These are phyloP conservation scores for Apodemia zela DNA, from an alignment of 2,888 invertebrate genomes.

Conservation along the genomic window DNA sequence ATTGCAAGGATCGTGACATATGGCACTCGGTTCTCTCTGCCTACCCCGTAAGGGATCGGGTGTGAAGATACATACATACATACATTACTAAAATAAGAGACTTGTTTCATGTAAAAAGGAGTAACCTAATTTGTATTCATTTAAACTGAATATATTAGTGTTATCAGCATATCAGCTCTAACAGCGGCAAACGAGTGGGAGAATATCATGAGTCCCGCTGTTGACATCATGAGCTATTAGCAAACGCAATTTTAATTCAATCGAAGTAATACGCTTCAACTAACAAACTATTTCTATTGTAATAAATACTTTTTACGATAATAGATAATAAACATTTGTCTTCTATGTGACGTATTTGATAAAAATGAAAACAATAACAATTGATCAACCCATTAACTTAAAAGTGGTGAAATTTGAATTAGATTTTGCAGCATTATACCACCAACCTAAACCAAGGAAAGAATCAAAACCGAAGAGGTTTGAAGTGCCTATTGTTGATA, in stretches of 20 bases:
- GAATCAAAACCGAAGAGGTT: constrained; percentile 51
- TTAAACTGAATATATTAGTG: constrained; percentile 64
- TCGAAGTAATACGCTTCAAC: not conserved
- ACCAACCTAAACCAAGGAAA: constrained; percentile 37
- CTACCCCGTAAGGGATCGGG: too few relatives aligned
- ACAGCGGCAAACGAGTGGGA: constrained; percentile 62
- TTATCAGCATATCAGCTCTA: constrained; percentile 65
- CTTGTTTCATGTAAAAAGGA: not conserved
- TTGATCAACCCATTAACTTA: constrained; percentile 62
- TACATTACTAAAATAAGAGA: too few relatives aligned
- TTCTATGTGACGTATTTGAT: constrained; percentile 19
- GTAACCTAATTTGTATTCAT: not conserved
- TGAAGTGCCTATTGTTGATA: constrained; percentile 48
- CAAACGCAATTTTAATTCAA: constrained; percentile 14
- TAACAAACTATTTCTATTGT: not conserved
- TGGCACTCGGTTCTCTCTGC: too few relatives aligned
- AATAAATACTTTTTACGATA: constrained; percentile 14
- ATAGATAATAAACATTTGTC: constrained; percentile 18
- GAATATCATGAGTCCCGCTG: constrained; percentile 50
- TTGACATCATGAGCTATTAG: not conserved
- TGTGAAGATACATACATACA: too few relatives aligned
- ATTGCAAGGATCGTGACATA: too few relatives aligned
- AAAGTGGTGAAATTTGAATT: constrained; percentile 67
- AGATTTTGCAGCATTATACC: constrained; percentile 52
- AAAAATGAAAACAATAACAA: constrained; percentile 62